phyloP scores from a whole-genome alignment of 2,888 invertebrate species.

The Drosophila eohydei region DNA sequence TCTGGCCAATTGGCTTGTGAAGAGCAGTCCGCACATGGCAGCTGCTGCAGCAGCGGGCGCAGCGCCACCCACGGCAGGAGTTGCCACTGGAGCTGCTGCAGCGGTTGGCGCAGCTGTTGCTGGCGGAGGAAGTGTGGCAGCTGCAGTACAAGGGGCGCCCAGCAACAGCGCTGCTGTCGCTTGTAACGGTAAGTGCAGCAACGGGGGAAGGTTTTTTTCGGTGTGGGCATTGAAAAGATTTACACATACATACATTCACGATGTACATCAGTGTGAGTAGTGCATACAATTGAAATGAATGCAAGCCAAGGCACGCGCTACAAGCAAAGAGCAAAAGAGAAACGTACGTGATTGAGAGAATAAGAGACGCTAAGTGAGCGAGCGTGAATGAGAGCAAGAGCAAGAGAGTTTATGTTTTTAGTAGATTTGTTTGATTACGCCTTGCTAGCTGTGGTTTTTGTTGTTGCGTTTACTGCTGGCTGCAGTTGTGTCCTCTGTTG shows the following conservation, averaged over 20 bases:
- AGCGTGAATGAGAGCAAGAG: constrained; percentile 21
- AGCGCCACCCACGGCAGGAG: constrained; percentile 53
- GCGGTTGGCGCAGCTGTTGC: constrained; percentile 36
- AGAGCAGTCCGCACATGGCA: constrained; percentile 85
- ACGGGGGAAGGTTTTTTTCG: constrained; percentile 21
- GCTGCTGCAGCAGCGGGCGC: constrained; percentile 74
- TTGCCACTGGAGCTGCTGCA: constrained; percentile 37
- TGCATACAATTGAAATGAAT: constrained; percentile 23
- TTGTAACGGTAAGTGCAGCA: constrained; percentile 75
- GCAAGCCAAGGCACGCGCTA: constrained; percentile 60
- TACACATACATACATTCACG: constrained; percentile 6
- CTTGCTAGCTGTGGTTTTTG: constrained; percentile 27
- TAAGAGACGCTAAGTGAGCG: constrained; percentile 1
- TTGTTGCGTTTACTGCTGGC: constrained; percentile 29
- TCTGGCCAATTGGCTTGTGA: constrained; percentile 85
- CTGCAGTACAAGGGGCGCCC: constrained; percentile 54
- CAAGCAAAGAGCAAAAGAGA: constrained; percentile 18
- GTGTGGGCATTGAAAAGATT: constrained; percentile 29
- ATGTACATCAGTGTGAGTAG: constrained; percentile 3
- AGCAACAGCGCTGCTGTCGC: constrained; percentile 69
- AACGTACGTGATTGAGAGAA: constrained; percentile 10
- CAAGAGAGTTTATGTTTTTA: constrained; percentile 31
- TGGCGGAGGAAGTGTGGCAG: constrained; percentile 45
- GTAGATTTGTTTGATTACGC: constrained; percentile 39
- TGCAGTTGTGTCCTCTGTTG: constrained; percentile 40